Evolutionary conservation across 2,888 invertebrate genomes (phyloP), one percentile per base, ranked within the genome.

Genomic region (Eupeodes latifasciatus): DNA sequence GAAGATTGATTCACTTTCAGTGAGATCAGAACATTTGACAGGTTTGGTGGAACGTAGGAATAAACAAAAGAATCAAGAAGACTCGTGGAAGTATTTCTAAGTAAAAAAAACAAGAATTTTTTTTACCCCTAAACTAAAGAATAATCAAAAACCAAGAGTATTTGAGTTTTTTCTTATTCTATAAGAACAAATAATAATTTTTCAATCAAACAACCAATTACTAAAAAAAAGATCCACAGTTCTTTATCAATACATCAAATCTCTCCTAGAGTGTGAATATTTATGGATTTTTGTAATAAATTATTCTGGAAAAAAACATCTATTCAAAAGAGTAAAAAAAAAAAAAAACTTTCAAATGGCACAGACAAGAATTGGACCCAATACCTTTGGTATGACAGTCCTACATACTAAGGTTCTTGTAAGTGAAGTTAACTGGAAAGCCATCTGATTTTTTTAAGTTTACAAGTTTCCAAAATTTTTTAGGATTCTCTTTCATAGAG

Each of bases 1-100:
- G 94, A 98, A 99, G 94, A 98, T 99, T 91, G 99, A 99, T 94
- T 97, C 98, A 5, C 95, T 99, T 83, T 98, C 99, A n/a, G 98
- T 99, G 91, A 96, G 99, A 88, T 99, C 99, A 7, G 99, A 99
- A 94, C 98, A 99, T 90, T 95, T 99, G 89, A 97, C 98, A 59
- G 97, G 98, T 90, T 95, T 99, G 90, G 98, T 99, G 90, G 99
- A 99, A 94, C 96, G 99, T 91, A 98, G 98, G 94, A 95, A 98
- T 91, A 97, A 97, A 94, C 96, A 97, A 64, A 96, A 96, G 91
- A 96, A 95, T 93, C 96, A 96, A 94, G 96, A 96, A 90, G 94
- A 94, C 90, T 93, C 93, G 74, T 94, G 94, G 93, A 93, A 93
- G 87, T 93, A 93, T 91, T 93, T 93, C 90, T 92, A 91, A 90